phyloP scores from a whole-genome alignment of 2,113 vertebrate genomes.

The Laticauda laticaudata region DNA sequence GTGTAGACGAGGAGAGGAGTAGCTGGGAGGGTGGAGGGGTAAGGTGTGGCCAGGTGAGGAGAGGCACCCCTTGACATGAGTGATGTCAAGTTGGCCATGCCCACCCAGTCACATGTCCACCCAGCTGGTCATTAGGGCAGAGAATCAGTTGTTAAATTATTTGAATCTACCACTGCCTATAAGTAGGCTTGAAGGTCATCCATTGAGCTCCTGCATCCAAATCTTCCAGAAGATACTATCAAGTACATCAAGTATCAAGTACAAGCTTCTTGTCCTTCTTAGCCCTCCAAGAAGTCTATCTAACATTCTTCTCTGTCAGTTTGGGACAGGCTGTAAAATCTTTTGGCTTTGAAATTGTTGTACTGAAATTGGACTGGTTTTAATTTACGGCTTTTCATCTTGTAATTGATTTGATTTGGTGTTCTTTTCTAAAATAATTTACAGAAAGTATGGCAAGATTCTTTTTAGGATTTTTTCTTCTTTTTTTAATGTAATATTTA shows the following conservation, averaged over 20 bases:
- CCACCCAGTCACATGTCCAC: too few relatives aligned
- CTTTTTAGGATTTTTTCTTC: background rate
- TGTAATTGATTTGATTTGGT: background rate
- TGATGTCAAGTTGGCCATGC: too few relatives aligned
- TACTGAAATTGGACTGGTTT: background rate
- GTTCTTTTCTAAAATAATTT: background rate
- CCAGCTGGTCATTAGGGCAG: too few relatives aligned
- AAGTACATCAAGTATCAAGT: background rate
- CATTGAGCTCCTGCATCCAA: background rate
- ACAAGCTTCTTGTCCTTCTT: background rate
- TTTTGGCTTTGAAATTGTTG: background rate
- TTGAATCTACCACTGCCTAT: background rate
- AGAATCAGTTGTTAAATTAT: too few relatives aligned
- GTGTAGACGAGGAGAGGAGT: too few relatives aligned
- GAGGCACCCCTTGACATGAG: too few relatives aligned
- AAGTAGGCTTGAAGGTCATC: background rate
- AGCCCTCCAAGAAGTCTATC: background rate
- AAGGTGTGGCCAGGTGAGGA: too few relatives aligned
- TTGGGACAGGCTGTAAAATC: background rate
- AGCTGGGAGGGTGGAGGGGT: too few relatives aligned
- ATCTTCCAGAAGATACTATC: background rate
- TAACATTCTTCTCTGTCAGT: background rate
- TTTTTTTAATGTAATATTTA: background rate
- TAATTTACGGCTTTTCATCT: background rate
- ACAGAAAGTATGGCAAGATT: background rate